Evolutionary conservation across 2,888 invertebrate species (phyloP).

Genomic region (Caenorhabditis panamensis): DNA sequence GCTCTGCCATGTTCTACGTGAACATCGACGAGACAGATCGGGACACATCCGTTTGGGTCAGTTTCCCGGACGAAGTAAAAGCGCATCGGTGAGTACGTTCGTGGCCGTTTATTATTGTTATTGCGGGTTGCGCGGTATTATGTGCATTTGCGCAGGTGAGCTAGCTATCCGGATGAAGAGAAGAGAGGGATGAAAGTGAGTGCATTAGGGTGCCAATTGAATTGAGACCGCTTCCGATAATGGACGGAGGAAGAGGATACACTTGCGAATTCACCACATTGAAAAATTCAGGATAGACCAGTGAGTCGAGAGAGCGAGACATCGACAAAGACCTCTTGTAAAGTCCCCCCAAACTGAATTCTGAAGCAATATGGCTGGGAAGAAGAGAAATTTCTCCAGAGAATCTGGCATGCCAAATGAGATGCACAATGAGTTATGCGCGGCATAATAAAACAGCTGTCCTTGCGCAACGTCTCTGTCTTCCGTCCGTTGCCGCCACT

Average conservation of each 20-base stretch:
- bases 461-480: constrained; percentile 10
- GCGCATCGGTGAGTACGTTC: constrained; percentile 43
- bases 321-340: too few species aligned
- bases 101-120: constrained; percentile 21
- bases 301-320: too few species aligned
- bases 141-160: constrained; percentile 60
- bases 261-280: not conserved
- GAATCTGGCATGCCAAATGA: constrained; percentile 25
- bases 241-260: constrained; percentile 11
- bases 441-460: constrained; percentile 39
- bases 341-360: not conserved
- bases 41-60: constrained; percentile 41
- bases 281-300: too few species aligned
- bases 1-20: constrained; percentile 54
- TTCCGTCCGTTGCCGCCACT: not conserved
- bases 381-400: not conserved
- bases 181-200: not conserved
- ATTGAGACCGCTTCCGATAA: constrained; percentile 10
- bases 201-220: constrained; percentile 32
- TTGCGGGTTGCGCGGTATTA: constrained; percentile 14
- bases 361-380: not conserved
- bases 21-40: constrained; percentile 50
- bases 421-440: constrained; percentile 15
- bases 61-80: constrained; percentile 52
- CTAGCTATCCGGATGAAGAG: constrained; percentile 8